Conservation (phyloP, 1,140 invertebrate genomes). For the Neodiprion fabricii region DNA sequence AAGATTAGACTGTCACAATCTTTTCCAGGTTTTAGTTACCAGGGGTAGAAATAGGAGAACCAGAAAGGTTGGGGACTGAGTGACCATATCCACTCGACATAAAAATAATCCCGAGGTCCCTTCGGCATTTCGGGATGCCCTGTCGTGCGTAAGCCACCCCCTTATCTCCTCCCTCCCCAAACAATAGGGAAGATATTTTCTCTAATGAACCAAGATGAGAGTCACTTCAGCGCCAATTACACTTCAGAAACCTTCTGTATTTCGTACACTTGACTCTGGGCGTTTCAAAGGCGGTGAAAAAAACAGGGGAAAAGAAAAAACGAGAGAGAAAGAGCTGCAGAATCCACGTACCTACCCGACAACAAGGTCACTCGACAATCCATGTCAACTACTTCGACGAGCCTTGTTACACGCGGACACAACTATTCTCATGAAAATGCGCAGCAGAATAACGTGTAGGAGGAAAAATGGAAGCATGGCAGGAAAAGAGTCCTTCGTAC, state of each 20-base stretch:
- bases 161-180: slow-evolving; percentile 32
- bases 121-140: slow-evolving; percentile 21
- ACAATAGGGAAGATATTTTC: slow-evolving; percentile 62
- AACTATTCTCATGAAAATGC: too few relatives aligned
- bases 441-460: too few relatives aligned
- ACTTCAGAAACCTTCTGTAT: slow-evolving; percentile 53
- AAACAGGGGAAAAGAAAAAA: slow-evolving; percentile 15
- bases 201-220: slow-evolving; percentile 63
- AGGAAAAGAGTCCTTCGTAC: too few relatives aligned
- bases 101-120: slow-evolving; percentile 58
- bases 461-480: too few relatives aligned
- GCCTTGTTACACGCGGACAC: neutral
- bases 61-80: slow-evolving; percentile 44
- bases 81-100: slow-evolving; percentile 60
- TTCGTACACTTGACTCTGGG: slow-evolving; percentile 50
- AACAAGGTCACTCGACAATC: slow-evolving; percentile 5
- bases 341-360: neutral
- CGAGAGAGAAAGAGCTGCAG: neutral
- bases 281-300: slow-evolving; percentile 24
- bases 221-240: slow-evolving; percentile 61
- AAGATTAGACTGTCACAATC: slow-evolving; percentile 58
- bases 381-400: neutral
- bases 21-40: slow-evolving; percentile 47
- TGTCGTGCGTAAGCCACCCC: neutral
- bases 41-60: slow-evolving; percentile 6